Evolutionary conservation across 2,888 invertebrate genomes (phyloP), one percentile per base, ranked within the genome.

Genomic region (Arge pagana): DNA sequence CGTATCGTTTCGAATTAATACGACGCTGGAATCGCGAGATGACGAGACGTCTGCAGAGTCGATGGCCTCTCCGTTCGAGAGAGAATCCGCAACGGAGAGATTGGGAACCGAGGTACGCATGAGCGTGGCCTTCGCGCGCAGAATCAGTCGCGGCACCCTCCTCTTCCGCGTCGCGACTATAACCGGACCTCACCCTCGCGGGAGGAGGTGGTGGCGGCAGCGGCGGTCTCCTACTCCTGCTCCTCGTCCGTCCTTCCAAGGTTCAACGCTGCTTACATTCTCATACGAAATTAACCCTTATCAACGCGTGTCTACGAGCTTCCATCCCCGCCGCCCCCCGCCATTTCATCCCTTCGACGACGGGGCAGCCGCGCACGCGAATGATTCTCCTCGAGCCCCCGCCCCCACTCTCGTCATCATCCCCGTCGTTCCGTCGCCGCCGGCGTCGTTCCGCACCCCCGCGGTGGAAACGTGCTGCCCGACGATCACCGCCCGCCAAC

Each of bases 271-370:
- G 63, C 63, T 65, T 58, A 64, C 63, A 66, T 67, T 63, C 71
- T 72, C 71, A 67, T 75, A 71, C 73, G 73, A 78, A 77, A 78
- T 78, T 78, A 78, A 78, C 77, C 77, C 77, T 78, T 78, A 78
- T 78, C 78, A 78, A 76, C 71, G 50, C 64, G 59, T 63, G 57
- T 61, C 59, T 56, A 56, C 61, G 54, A 39, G 45, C 45, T 33
- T 43, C 45, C 43, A 26, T 21, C 52, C 28, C 40, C 30, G 30
- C 49, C 24, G 23, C 18, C 11, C 42, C 48, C 35, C 6, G 31
- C 51, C 36, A 26, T 21, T 45, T 28, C 33, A 45, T 45, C 33
- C 45, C 45, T 23, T n/a, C 35, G 45, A 33, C 45, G 31, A 35
- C 45, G 45, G 45, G 11, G 13, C n/a, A 11, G 13, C n/a, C 33